Percentiles rank a stretch among this genome's conserved stretches.
Evolutionary conservation across 1,140 invertebrate genomes (phyloP).

Genomic region (Nasonia vitripennis): DNA sequence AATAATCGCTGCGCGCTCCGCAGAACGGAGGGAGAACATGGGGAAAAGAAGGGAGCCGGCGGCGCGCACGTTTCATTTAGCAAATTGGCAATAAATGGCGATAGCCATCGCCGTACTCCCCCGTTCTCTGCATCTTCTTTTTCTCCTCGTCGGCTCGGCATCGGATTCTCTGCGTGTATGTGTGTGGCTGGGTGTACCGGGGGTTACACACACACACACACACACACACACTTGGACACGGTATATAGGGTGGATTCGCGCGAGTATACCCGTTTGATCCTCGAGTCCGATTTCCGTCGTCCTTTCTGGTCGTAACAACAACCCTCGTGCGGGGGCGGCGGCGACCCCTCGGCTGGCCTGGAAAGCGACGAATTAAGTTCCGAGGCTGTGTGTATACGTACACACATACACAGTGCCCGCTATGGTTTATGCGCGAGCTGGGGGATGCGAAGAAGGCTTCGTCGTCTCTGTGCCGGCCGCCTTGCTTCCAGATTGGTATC

Average conservation of each 20-base stretch:
- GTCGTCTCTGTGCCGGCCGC: slow-evolving; percentile 54
- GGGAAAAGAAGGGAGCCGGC: slow-evolving; percentile 41
- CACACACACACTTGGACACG: too few species aligned
- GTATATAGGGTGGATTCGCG: slow-evolving; percentile 10
- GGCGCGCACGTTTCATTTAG: slow-evolving; percentile 72
- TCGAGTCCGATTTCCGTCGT: slow-evolving; percentile 51
- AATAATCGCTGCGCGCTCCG: background rate
- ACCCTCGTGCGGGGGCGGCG: slow-evolving; percentile 9
- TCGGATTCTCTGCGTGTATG: background rate
- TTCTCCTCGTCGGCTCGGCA: background rate
- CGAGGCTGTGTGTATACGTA: slow-evolving; percentile 53
- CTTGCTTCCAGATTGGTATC: slow-evolving; percentile 68
- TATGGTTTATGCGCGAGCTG: slow-evolving; percentile 54
- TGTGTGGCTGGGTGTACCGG: slow-evolving; percentile 3
- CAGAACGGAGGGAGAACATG: background rate
- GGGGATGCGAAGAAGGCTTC: background rate
- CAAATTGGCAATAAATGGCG: slow-evolving; percentile 75
- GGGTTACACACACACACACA: slow-evolving; percentile 56
- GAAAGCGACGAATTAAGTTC: slow-evolving; percentile 70
- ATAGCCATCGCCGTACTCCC: slow-evolving; percentile 68
- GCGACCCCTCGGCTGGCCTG: slow-evolving; percentile 9
- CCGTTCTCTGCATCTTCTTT: background rate
- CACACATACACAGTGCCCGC: slow-evolving; percentile 61
- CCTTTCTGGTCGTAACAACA: slow-evolving; percentile 41
- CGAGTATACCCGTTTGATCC: slow-evolving; percentile 32